Conservation (phyloP, 1,140 invertebrate species). For the Varroa destructor region DNA sequence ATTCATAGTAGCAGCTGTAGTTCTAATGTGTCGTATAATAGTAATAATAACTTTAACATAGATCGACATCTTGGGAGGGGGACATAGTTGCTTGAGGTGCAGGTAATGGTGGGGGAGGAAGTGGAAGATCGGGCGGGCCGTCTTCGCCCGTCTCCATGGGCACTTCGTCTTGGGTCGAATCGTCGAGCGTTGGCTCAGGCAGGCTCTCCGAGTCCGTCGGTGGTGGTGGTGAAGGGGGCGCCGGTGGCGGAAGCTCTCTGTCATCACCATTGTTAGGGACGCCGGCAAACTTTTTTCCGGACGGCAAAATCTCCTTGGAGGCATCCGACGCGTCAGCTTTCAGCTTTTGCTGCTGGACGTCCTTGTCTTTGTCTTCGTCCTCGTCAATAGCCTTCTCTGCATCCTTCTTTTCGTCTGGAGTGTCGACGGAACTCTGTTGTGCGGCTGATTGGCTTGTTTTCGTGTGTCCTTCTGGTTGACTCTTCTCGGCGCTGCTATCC, state of each 20-base stretch:
- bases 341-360: conserved; percentile 29
- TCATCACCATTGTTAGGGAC: background rate
- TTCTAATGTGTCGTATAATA: background rate
- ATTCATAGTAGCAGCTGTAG: too few species aligned
- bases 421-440: too few species aligned
- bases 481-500: background rate
- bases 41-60: background rate
- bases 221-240: background rate
- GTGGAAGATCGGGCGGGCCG: background rate
- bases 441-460: too few species aligned
- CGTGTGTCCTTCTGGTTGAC: too few species aligned
- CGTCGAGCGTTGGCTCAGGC: background rate
- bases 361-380: conserved; percentile 26
- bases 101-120: conserved; percentile 17
- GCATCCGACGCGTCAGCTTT: background rate
- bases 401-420: too few species aligned
- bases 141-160: conserved; percentile 27
- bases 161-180: conserved; percentile 22
- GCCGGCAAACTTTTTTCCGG: background rate
- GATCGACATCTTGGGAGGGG: conserved; percentile 21
- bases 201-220: background rate
- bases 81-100: background rate
- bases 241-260: background rate
- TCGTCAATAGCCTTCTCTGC: too few species aligned
- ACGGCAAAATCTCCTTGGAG: background rate